These are phyloP conservation scores for Salvelinus namaycush DNA, from an alignment of 2,113 vertebrate genomes.

Conservation along the genomic window DNA sequence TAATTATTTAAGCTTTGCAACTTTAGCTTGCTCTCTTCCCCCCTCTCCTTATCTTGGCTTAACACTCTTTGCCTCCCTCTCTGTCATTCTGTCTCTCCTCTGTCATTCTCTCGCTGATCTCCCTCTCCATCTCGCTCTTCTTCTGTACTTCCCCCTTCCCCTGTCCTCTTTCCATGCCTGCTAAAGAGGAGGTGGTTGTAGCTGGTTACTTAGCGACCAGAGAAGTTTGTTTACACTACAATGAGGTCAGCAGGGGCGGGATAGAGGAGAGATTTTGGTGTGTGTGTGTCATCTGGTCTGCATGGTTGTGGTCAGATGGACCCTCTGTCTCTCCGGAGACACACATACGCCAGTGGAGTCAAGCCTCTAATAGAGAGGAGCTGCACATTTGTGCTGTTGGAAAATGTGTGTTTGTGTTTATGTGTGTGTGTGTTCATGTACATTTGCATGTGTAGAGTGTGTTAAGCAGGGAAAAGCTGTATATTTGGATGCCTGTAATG, in stretches of 20 bases:
- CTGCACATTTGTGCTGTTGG: background rate
- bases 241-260: conserved; percentile 13
- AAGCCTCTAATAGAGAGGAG: too few species aligned
- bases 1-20: background rate
- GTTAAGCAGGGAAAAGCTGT: background rate
- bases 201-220: conserved; percentile 54
- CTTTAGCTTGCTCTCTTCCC: background rate
- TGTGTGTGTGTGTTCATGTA: background rate
- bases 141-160: too few species aligned
- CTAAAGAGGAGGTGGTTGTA: conserved; percentile 21
- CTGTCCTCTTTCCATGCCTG: conserved; percentile 5
- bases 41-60: conserved; percentile 12
- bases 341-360: too few species aligned
- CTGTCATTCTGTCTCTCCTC: conserved; percentile 6
- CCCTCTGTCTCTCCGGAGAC: too few species aligned
- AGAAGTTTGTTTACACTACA: conserved; percentile 56
- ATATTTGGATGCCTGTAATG: conserved; percentile 1
- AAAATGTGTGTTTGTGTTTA: too few species aligned
- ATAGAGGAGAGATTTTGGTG: background rate
- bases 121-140: background rate
- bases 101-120: background rate
- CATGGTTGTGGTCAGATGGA: background rate
- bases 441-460: background rate
- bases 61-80: background rate
- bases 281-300: conserved; percentile 11